These are phyloP conservation scores for Rostratula benghalensis DNA, from an alignment of 2,113 vertebrate genomes.

Conservation along the genomic window DNA sequence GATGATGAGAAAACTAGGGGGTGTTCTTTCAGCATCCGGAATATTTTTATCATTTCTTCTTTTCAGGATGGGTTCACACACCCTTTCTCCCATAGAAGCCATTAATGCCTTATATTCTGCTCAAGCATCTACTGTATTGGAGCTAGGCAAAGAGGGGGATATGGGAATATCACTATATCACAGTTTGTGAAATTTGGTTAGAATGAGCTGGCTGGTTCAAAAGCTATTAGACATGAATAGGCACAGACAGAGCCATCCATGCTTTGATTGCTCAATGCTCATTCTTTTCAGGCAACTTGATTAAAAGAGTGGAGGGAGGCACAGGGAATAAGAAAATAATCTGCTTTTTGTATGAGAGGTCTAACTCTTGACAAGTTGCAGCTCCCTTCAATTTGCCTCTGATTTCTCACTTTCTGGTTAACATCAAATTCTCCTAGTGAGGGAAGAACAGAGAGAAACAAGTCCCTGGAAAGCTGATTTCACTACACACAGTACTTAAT, in stretches of 20 bases:
- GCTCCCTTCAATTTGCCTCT: background rate
- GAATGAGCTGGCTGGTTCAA: background rate
- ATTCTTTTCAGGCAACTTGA: background rate
- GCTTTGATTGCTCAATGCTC: background rate
- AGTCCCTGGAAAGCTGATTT: background rate
- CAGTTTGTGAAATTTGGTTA: background rate
- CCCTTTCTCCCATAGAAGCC: background rate
- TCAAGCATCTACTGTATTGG: background rate
- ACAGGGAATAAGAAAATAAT: background rate
- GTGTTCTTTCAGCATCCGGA: background rate
- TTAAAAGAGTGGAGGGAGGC: background rate
- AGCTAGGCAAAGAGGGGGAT: background rate
- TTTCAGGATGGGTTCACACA: background rate
- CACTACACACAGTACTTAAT: background rate
- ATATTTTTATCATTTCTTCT: background rate
- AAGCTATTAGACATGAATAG: background rate
- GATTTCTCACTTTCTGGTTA: background rate
- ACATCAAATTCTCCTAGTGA: background rate
- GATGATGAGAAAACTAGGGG: background rate
- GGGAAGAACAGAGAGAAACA: background rate
- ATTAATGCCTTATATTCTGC: background rate
- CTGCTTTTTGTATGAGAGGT: background rate
- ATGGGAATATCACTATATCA: background rate
- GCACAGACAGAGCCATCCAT: background rate
- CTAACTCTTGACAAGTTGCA: background rate